Percentiles rank a stretch among this genome's conserved stretches.
phyloP scores from a whole-genome alignment of 1,140 invertebrate species.

The Hycleus cichorii region DNA sequence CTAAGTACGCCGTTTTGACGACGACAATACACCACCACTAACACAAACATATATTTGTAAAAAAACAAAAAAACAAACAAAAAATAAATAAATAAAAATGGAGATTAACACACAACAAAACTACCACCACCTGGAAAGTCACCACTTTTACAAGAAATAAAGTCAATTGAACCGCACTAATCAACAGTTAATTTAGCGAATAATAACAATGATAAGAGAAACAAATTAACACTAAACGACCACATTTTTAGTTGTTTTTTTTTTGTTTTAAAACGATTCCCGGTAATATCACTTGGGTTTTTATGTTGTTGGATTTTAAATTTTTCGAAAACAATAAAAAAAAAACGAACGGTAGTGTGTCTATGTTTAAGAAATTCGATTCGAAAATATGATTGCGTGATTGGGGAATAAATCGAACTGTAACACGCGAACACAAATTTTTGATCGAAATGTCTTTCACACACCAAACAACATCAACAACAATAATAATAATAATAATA shows the following conservation, averaged over 20 bases:
- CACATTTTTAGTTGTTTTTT: background rate
- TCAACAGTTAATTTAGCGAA: background rate
- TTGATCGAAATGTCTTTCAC: conserved; percentile 18
- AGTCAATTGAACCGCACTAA: background rate
- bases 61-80: background rate
- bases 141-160: background rate
- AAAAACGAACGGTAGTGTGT: conserved; percentile 1
- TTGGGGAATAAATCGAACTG: conserved; percentile 13
- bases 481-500: too few relatives aligned
- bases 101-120: background rate
- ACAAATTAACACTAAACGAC: background rate
- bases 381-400: conserved; percentile 10
- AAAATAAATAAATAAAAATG: too few relatives aligned
- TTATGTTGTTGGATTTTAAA: too few relatives aligned
- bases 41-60: background rate
- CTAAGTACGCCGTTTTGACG: conserved; percentile 22
- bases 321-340: background rate
- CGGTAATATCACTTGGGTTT: too few relatives aligned
- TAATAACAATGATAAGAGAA: too few relatives aligned
- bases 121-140: conserved; percentile 2
- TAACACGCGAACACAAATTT: conserved; percentile 17
- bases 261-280: background rate
- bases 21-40: conserved; percentile 1
- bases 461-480: background rate
- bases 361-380: conserved; percentile 15